phyloP scores from a whole-genome alignment of 2,113 vertebrate genomes.

The Atlantisia rogersi region DNA sequence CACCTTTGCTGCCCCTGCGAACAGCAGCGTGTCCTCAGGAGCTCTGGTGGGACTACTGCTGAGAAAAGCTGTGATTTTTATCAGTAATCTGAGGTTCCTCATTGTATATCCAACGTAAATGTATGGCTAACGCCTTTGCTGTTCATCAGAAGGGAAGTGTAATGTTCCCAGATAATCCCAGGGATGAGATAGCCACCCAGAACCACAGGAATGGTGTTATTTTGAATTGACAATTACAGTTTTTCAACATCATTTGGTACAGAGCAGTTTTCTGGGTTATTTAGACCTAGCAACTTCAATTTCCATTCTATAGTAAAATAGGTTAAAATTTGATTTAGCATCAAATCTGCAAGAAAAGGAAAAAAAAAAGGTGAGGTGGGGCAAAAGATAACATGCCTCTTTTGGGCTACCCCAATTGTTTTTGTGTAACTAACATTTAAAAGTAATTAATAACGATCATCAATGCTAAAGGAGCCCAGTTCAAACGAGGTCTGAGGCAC shows the following conservation, averaged over 20 bases:
- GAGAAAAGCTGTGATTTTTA: not conserved
- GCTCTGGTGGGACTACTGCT: not conserved
- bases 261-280: not conserved
- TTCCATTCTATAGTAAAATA: not conserved
- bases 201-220: not conserved
- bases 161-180: not conserved
- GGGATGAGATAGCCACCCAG: not conserved
- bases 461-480: not conserved
- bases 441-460: not conserved
- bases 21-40: not conserved
- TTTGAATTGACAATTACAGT: not conserved
- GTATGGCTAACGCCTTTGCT: not conserved
- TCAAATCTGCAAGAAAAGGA: not conserved
- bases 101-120: not conserved
- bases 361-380: not conserved
- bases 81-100: not conserved
- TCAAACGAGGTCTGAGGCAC: not conserved
- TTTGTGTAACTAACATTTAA: not conserved
- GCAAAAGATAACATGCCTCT: not conserved
- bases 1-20: accelerated
- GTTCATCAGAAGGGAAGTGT: not conserved
- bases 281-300: not conserved
- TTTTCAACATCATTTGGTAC: not conserved
- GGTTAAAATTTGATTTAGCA: not conserved
- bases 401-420: not conserved